Percentiles rank a stretch among this genome's conserved stretches.
Evolutionary conservation across 2,797 vertebrate species (phyloP).

Genomic region (Poecilia wingei): DNA sequence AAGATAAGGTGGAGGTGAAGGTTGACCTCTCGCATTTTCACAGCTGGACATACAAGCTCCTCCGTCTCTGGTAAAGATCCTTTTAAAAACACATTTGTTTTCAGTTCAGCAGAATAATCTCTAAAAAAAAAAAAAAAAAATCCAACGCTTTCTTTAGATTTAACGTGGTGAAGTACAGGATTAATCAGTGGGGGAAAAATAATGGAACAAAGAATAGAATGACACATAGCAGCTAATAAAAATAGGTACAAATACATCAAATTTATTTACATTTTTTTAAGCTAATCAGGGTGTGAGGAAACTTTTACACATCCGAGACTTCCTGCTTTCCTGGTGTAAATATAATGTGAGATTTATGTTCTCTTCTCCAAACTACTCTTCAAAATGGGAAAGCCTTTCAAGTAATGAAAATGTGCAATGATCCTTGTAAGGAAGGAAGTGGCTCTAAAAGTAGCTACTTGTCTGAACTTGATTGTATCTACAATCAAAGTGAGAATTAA

Average conservation of each 20-base stretch:
- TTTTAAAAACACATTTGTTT: not conserved
- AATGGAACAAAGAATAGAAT: no score
- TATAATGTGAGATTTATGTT: not conserved
- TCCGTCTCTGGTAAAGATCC: not conserved
- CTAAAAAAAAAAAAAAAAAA: no score
- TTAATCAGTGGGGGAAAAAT: no score
- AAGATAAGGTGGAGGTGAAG: conserved; percentile 31
- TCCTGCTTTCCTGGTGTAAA: not conserved
- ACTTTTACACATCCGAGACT: not conserved
- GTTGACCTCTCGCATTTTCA: not conserved
- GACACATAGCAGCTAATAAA: not conserved
- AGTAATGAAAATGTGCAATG: not conserved
- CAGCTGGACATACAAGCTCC: not conserved
- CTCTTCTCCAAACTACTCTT: not conserved
- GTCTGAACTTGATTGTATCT: not conserved
- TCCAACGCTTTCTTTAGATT: no score
- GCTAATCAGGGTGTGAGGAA: not conserved
- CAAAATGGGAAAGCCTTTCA: not conserved
- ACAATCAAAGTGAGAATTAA: not conserved
- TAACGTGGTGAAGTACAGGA: no score
- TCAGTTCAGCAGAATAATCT: not conserved
- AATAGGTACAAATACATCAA: not conserved
- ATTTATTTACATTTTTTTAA: not conserved
- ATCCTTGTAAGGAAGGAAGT: not conserved
- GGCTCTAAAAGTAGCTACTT: not conserved